Percentiles rank a stretch among this genome's conserved stretches.
These are phyloP conservation scores for Amblyornis subalaris DNA, from an alignment of 2,113 vertebrate genomes.

Conservation along the genomic window DNA sequence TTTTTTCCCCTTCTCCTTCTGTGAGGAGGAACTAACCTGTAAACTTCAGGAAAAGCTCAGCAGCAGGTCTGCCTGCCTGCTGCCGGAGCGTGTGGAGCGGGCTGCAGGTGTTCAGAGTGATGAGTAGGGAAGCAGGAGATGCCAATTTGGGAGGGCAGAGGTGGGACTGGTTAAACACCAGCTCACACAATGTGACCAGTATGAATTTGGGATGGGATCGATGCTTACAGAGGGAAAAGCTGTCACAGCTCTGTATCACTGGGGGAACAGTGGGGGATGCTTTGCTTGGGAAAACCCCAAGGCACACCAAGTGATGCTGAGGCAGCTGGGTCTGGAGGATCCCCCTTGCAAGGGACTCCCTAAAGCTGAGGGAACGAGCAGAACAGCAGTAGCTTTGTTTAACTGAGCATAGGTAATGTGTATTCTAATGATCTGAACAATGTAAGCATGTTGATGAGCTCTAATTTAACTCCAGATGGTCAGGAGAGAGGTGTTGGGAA, in stretches of 20 bases:
- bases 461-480: constrained; percentile 45
- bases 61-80: neutral
- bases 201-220: neutral
- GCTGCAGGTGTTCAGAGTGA: neutral
- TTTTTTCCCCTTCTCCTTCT: neutral
- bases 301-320: neutral
- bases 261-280: neutral
- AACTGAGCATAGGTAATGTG: neutral
- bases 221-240: neutral
- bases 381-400: neutral
- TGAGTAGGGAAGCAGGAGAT: neutral
- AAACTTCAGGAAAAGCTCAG: neutral
- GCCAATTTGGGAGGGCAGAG: neutral
- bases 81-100: neutral
- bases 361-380: neutral
- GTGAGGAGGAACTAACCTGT: neutral
- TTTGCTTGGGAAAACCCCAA: neutral
- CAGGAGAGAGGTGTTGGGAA: neutral
- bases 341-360: neutral
- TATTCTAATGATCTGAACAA: neutral
- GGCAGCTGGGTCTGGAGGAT: neutral
- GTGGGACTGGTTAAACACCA: neutral
- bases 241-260: fast-evolving
- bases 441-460: neutral
- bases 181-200: neutral